Evolutionary conservation across 1,140 invertebrate species (phyloP).

Genomic region (Apis dorsata): DNA sequence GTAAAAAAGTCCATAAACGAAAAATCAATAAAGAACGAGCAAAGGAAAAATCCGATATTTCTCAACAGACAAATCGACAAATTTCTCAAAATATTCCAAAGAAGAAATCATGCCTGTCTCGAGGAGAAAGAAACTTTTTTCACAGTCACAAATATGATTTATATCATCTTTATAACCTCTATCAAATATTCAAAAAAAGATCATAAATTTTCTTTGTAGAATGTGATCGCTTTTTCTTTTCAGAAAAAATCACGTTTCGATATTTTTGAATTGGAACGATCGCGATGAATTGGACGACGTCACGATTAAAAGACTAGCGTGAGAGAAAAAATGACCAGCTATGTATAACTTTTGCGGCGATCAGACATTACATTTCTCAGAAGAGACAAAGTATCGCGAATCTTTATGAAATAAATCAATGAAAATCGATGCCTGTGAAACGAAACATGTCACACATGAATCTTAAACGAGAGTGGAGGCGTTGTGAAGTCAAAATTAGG

Average conservation of each 20-base stretch:
- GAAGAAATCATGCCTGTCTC: conserved; percentile 32
- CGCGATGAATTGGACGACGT: background rate
- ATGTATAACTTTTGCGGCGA: background rate
- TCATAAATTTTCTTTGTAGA: background rate
- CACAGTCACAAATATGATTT: conserved; percentile 31
- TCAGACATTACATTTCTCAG: conserved; percentile 7
- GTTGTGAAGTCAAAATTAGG: background rate
- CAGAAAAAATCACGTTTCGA: background rate
- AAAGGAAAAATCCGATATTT: background rate
- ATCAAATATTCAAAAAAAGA: background rate
- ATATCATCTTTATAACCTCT: conserved; percentile 6
- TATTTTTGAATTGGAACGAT: background rate
- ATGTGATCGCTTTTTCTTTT: background rate
- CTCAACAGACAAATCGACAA: conserved; percentile 15
- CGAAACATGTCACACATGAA: background rate
- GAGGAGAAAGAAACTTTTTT: conserved; percentile 14
- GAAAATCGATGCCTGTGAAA: background rate
- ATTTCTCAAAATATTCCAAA: conserved; percentile 27
- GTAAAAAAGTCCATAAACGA: background rate
- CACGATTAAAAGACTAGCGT: too few relatives aligned
- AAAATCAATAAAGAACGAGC: conserved; percentile 21
- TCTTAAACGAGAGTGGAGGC: background rate
- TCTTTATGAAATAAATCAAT: background rate
- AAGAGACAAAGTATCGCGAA: background rate
- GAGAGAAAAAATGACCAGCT: background rate